Base-by-base conservation (phyloP, 2,797 vertebrate species). In the Takifugu ocellatus region DNA sequence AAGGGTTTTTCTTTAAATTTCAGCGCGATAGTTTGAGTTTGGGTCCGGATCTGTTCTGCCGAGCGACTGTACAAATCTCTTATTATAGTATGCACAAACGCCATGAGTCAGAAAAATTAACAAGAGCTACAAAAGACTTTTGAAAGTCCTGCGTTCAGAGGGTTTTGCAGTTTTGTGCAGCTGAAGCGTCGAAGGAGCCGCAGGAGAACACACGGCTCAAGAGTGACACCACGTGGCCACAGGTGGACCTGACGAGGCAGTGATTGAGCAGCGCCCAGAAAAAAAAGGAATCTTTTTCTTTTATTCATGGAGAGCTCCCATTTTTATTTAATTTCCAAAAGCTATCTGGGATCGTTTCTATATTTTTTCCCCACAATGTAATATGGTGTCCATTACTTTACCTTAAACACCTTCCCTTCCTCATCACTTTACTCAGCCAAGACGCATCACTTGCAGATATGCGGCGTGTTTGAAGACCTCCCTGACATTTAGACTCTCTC, bases 401-500 rank as follows among this genome's bases (percentile, higher is more conserved):
- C 61, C 69, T 75, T 70, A 70, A 65, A 59, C 58, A 55, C 36
- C 63, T 63, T 57, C 48, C 24, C 44, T 74, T 60, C 27, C 49
- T 61, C 70, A 75, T 73, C 58, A 66, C 53, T 63, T 82, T 59
- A 59, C 61, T 79, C 75, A 56, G 61, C 62, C 74, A 86, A 84
- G 84, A 87, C 76, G 62, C 59, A 63, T 51, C 74, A 63, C 63
- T 77, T 82, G 17, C 44, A 65, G 82, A 84, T 84, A 75, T 68
- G 68, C 61, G 68, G 59, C 79, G 62, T 78, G 86, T 88, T 90
- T 89, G 83, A 89, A 89, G 87, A 89, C 89, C 88, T 88, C 86
- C 84, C 86, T 89, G 88, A 87, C 89, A 90, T 87, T 89, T 89
- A 87, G 85, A 86, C 81, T 84, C 80, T 82, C 88, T 89, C 83